Evolutionary conservation across 2,888 invertebrate species (phyloP), one percentile per base, ranked within the genome.

Genomic region (Eilema depressum): DNA sequence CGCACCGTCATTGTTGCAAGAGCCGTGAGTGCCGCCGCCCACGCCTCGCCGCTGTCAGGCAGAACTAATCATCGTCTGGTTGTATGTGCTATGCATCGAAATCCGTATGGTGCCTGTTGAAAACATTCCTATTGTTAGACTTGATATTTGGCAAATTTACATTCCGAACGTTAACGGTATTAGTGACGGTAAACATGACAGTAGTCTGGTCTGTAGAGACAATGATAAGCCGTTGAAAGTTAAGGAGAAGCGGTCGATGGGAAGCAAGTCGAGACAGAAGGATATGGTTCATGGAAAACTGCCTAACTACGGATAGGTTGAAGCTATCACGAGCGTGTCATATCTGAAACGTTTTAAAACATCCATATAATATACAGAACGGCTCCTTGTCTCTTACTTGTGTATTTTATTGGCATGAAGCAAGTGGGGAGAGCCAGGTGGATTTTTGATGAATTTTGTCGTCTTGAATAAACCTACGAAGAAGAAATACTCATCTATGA

Each of bases 391-490:
- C 84, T 91, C 91, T 92, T 94, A 94, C 91, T 93, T 94, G 92
- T 89, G 90, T 88, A 93, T 92, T 92, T 93, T 94, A 90, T 93
- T 93, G 90, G 92, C 91, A 90, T 93, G 95, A 88, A 95, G 93
- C 92, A 95, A 93, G 89, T 94, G 93, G 85, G 94, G 93, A 86
- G 94, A 91, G 86, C 93, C 93, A 84, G 93, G 92, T 84, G 93
- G 90, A 75, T 93, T 92, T 92, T 93, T 93, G 86, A 85, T 91
- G 90, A 93, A 92, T 91, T 94, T 94, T 90, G 94, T 92, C 69
- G 93, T 92, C 94, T 92, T 94, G 92, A 91, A 91, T 86, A 92
- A 86, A 94, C 95, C 95, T 95, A 95, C 80, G 93, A 89, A 94
- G 89, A 91, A 93, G 89, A 93, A 91, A 86, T 84, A 80, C 79